Conservation (phyloP, 2,113 vertebrate species). For the Tympanuchus pallidicinctus region DNA sequence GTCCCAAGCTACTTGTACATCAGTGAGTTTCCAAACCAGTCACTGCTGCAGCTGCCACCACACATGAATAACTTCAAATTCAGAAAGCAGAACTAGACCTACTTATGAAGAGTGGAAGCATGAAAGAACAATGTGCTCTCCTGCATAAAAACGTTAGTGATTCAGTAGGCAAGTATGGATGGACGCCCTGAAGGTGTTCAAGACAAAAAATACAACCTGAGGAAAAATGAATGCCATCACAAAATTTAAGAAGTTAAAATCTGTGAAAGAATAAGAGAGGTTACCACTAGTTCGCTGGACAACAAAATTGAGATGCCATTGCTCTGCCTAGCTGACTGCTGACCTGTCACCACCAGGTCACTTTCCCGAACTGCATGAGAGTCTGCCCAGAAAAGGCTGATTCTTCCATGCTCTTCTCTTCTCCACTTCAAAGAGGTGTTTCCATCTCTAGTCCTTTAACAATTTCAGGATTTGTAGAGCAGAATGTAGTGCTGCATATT, state of each 20-base stretch:
- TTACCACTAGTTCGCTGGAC: not conserved
- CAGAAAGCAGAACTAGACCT: not conserved
- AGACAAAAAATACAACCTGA: not conserved
- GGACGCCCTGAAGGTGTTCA: not conserved
- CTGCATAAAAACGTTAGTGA: not conserved
- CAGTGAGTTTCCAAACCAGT: not conserved
- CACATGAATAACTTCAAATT: not conserved
- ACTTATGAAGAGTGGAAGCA: not conserved
- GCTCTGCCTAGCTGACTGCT: not conserved
- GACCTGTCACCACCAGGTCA: not conserved
- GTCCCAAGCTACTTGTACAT: not conserved
- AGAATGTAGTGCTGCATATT: not conserved
- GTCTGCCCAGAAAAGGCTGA: not conserved
- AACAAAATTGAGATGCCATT: not conserved
- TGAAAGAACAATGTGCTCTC: not conserved
- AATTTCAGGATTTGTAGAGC: not conserved
- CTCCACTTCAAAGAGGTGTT: not conserved
- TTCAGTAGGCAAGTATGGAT: not conserved
- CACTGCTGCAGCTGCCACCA: not conserved
- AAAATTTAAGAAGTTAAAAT: not conserved
- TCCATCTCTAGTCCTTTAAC: not conserved
- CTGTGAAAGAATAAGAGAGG: not conserved
- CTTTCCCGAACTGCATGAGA: not conserved
- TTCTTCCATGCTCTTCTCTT: not conserved
- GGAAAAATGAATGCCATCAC: not conserved